Percentiles rank a stretch among this genome's conserved stretches.
Conservation (phyloP, 1,140 invertebrate species). For the Ridgeia piscesae region DNA sequence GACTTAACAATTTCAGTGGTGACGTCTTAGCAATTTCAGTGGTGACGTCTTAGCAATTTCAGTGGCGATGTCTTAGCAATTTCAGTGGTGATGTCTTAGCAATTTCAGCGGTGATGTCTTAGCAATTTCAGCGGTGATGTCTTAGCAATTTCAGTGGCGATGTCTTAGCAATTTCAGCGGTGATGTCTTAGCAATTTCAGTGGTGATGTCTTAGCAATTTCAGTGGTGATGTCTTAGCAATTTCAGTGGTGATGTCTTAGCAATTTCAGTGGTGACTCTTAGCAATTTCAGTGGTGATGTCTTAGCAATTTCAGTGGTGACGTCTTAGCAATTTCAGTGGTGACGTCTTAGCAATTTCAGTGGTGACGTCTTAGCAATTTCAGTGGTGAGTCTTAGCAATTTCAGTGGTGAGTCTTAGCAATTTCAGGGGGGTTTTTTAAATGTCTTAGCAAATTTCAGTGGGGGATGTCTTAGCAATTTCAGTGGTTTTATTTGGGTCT, state of each 20-base stretch:
- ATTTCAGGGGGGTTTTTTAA: no score
- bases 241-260: conserved; percentile 19
- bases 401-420: no score
- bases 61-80: conserved; percentile 18
- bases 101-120: conserved; percentile 17
- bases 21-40: background rate
- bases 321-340: background rate
- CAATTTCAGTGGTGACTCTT: no score
- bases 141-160: conserved; percentile 16
- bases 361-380: conserved; percentile 18
- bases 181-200: background rate
- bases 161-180: background rate
- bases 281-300: no score
- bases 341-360: background rate
- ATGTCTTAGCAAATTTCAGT: no score
- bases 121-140: conserved; percentile 17
- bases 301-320: conserved; percentile 17
- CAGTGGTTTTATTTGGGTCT: no score
- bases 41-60: conserved; percentile 18
- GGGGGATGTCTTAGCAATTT: conserved; percentile 25
- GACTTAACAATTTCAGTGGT: conserved; percentile 17
- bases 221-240: conserved; percentile 18
- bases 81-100: conserved; percentile 18
- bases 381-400: no score
- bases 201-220: conserved; percentile 18